These are phyloP conservation scores for Smittia sp. DNA, from an alignment of 2,888 invertebrate species.

Conservation along the genomic window DNA sequence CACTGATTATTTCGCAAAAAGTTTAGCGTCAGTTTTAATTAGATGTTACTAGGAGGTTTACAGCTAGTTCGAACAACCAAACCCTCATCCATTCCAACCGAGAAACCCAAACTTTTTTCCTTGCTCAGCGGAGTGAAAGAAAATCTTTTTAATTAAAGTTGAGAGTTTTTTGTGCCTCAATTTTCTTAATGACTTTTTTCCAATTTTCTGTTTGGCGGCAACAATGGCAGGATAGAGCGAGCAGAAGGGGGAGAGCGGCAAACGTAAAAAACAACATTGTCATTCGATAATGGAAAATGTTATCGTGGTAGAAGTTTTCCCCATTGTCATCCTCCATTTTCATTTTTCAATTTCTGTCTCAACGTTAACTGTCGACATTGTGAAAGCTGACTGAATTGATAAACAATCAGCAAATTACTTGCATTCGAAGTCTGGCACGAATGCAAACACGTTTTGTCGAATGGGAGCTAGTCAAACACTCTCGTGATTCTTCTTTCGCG, in stretches of 20 bases:
- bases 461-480: no score
- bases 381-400: no score
- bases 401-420: no score
- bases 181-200: conserved; percentile 36
- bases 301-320: background rate
- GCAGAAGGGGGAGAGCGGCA: no score
- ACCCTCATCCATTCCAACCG: no score
- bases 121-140: background rate
- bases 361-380: background rate
- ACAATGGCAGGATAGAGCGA: background rate
- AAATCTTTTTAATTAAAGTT: conserved; percentile 22
- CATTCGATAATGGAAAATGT: conserved; percentile 37
- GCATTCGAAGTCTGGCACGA: no score
- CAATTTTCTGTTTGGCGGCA: background rate
- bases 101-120: background rate
- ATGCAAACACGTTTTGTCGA: no score
- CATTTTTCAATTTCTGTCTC: background rate
- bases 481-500: background rate
- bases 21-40: no score
- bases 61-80: no score
- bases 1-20: no score
- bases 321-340: conserved; percentile 32
- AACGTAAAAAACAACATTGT: conserved; percentile 27
- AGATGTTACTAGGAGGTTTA: no score
- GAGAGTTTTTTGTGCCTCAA: conserved; percentile 19